Base-by-base conservation (phyloP, 2,888 invertebrate species). In the Drosophila suboccidentalis region DNA sequence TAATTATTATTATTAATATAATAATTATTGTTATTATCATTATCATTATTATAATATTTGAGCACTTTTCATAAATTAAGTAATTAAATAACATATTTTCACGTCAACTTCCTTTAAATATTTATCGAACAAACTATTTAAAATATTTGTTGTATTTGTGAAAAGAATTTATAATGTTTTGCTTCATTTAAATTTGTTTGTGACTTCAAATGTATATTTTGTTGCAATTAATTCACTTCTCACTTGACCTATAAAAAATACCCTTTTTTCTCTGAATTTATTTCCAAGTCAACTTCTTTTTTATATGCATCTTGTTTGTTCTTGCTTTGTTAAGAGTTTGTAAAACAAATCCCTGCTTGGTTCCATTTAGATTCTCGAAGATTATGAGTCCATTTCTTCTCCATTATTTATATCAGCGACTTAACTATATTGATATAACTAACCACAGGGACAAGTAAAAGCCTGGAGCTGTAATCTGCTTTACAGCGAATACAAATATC, bases 371-470 rank as follows among this genome's bases (percentile, higher is more conserved):
- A 8, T 26, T 26, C 26, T 22, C 8, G 8, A n/a, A 8, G 49
- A 50, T 47, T 29, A 47, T 15, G 13, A 29, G 15, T 15, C 5
- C 47, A 29, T n/a, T 5, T 26, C 3, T 26, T 26, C 11, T 22
- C 1, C 19, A 51, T 43, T 55, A 55, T 55, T 44, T 57, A 57
- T n/a, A 34, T 22, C 34, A 36, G n/a, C 1, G 44, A 44, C 34
- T 57, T 32, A 41, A 3, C 26, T 41, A 9, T 54, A 54, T 32
- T 41, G 29, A 41, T 11, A 29, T 17, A 44, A 8, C 8, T 36
- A 22, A 15, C 34, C 22, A 32, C 11, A 22, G 22, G 34, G n/a
- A 15, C 1, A 3, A 32, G 19, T 11, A 6, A 39, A 49, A 49
- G 49, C 39, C 41, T 4, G 3, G 3, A 51, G 50, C 22, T 17